These are phyloP conservation scores for Parnassius glacialis DNA, from an alignment of 2,888 invertebrate species.

Conservation along the genomic window DNA sequence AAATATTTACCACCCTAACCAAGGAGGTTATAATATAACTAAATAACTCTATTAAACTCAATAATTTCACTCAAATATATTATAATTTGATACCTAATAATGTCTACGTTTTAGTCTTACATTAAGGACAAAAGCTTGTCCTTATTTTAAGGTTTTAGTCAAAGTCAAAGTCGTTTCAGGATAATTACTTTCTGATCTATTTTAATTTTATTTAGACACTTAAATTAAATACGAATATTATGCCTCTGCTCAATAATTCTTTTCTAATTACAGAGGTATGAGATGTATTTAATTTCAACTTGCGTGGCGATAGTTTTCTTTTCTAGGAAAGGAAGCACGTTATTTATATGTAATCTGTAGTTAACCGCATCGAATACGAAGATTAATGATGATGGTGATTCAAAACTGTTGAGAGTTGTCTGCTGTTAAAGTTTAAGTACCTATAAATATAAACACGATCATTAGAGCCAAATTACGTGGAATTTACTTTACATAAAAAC, in stretches of 20 bases:
- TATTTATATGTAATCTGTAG: constrained; percentile 12
- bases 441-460: constrained; percentile 15
- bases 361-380: constrained; percentile 20
- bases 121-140: too few relatives aligned
- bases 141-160: too few relatives aligned
- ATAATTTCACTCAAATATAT: too few relatives aligned
- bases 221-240: background rate
- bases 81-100: too few relatives aligned
- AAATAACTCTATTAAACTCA: too few relatives aligned
- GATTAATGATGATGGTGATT: constrained; percentile 25
- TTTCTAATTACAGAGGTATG: constrained; percentile 23
- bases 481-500: constrained; percentile 3
- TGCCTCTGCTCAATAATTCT: constrained; percentile 2
- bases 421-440: constrained; percentile 7
- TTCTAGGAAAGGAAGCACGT: constrained; percentile 28
- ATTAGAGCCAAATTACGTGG: constrained; percentile 11
- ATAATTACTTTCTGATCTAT: background rate
- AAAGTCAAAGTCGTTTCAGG: background rate
- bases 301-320: constrained; percentile 24
- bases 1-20: too few relatives aligned
- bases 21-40: too few relatives aligned
- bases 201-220: background rate
- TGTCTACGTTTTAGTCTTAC: too few relatives aligned
- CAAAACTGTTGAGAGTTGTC: constrained; percentile 10
- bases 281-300: constrained; percentile 13